Conservation (phyloP, 2,797 vertebrate species). For the Knipowitschia caucasica region DNA sequence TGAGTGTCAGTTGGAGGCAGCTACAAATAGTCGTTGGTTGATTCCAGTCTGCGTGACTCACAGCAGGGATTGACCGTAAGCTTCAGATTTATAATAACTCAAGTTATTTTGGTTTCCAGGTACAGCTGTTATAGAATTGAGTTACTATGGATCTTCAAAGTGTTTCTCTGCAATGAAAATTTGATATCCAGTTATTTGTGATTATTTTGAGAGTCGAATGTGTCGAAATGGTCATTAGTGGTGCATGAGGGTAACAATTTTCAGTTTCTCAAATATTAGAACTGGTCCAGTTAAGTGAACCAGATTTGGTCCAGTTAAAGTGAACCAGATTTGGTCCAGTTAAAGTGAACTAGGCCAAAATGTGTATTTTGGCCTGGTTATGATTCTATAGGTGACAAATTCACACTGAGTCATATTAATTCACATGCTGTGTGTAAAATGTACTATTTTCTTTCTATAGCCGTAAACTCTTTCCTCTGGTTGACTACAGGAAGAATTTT, state of each 20-base stretch:
- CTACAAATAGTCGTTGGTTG: conserved; percentile 21
- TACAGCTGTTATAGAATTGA: conserved; percentile 25
- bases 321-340: too few species aligned
- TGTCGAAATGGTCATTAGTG: neutral
- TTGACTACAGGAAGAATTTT: too few species aligned
- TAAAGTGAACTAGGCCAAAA: too few species aligned
- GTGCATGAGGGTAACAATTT: neutral
- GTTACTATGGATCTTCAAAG: conserved; percentile 12
- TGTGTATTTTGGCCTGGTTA: too few species aligned
- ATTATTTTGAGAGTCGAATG: neutral
- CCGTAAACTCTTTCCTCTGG: too few species aligned
- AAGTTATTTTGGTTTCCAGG: conserved; percentile 28
- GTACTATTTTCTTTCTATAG: too few species aligned
- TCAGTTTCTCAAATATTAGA: neutral
- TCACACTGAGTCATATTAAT: too few species aligned
- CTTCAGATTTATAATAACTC: conserved; percentile 19
- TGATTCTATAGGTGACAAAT: too few species aligned
- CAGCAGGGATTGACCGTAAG: conserved; percentile 33
- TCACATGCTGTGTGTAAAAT: too few species aligned
- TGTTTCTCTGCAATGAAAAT: conserved; percentile 8
- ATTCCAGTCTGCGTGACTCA: conserved; percentile 10
- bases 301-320: too few species aligned
- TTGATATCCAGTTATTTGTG: neutral
- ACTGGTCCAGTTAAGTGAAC: too few species aligned
- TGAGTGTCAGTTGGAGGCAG: conserved; percentile 23